These are phyloP conservation scores for Girardinus metallicus DNA, from an alignment of 2,797 vertebrate genomes.

Conservation along the genomic window DNA sequence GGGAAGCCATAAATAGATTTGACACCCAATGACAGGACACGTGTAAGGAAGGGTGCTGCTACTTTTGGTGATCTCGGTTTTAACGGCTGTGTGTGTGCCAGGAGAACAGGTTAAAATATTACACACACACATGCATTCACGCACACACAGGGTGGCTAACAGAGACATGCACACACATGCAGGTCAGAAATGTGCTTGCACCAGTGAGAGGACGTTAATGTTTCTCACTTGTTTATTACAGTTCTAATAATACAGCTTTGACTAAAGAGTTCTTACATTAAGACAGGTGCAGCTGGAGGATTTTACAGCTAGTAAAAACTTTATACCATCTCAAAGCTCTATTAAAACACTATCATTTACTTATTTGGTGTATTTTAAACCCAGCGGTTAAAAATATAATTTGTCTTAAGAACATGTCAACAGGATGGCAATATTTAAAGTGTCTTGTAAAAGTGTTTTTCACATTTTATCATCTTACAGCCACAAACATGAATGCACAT, in stretches of 20 bases:
- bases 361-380: conserved; percentile 1
- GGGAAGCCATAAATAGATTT: conserved; percentile 75
- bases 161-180: conserved; percentile 20
- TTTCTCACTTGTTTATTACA: conserved; percentile 9
- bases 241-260: conserved; percentile 16
- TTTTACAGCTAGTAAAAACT: neutral
- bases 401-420: neutral
- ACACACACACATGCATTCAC: conserved; percentile 32
- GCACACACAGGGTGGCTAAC: conserved; percentile 30
- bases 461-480: neutral
- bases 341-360: neutral
- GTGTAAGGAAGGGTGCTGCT: conserved; percentile 52
- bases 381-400: neutral
- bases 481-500: neutral
- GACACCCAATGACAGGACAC: conserved; percentile 61
- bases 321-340: neutral
- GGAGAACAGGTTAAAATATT: conserved; percentile 51
- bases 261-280: neutral
- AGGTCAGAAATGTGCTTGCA: conserved; percentile 17
- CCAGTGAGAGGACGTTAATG: conserved; percentile 20
- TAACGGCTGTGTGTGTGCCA: conserved; percentile 49
- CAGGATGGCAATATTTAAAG: neutral
- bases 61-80: conserved; percentile 67
- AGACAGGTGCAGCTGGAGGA: conserved; percentile 5
- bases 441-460: neutral